These are phyloP conservation scores for Neotragus pygmaeus DNA, from an alignment of 2,113 vertebrate species.

Conservation along the genomic window DNA sequence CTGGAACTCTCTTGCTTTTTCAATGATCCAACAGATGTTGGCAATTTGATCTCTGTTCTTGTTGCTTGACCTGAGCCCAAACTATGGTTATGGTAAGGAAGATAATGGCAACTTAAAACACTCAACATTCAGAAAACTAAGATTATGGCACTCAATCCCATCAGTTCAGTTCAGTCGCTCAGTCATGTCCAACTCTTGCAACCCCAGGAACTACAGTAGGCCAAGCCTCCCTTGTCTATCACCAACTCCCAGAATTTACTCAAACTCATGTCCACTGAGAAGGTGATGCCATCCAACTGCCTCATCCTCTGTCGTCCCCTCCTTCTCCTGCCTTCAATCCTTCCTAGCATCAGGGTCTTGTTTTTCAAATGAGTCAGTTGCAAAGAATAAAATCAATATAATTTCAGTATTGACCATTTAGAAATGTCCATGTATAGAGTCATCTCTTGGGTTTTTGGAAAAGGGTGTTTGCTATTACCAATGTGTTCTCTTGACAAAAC, in stretches of 20 bases:
- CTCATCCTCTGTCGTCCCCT: neutral
- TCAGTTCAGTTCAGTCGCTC: neutral
- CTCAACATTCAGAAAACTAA: neutral
- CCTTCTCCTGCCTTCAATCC: neutral
- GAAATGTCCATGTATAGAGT: neutral
- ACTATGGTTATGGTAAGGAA: neutral
- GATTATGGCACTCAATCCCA: neutral
- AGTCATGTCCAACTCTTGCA: neutral
- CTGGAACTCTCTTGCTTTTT: neutral
- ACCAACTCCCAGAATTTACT: neutral
- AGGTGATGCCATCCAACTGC: neutral
- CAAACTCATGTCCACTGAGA: neutral
- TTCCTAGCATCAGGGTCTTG: neutral
- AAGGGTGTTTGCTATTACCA: neutral
- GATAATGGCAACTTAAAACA: neutral
- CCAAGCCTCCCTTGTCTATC: neutral
- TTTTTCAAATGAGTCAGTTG: neutral
- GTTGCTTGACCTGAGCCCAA: neutral
- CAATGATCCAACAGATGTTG: neutral
- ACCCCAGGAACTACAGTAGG: neutral
- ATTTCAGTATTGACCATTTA: neutral
- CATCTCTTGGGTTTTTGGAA: neutral
- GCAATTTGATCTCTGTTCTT: neutral
- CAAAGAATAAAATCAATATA: neutral
- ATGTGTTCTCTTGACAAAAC: neutral